phyloP scores from a whole-genome alignment of 2,888 invertebrate species.

The Cordilura impudica region DNA sequence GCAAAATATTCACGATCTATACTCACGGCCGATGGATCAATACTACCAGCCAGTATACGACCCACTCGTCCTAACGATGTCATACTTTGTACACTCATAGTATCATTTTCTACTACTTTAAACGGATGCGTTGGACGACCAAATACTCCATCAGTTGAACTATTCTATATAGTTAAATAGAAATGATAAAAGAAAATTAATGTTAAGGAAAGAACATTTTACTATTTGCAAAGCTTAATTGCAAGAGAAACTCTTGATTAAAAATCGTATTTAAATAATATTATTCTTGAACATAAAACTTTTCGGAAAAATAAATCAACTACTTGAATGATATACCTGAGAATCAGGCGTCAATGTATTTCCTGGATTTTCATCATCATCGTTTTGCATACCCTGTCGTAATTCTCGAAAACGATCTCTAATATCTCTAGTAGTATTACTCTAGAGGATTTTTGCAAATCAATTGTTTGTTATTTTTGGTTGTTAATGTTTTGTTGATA shows the following conservation, averaged over 20 bases:
- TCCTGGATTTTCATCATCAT: constrained; percentile 86
- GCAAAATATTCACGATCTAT: constrained; percentile 76
- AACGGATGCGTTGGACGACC: constrained; percentile 87
- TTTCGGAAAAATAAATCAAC: too few species aligned
- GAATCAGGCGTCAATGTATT: constrained; percentile 86
- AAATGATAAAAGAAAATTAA: constrained; percentile 8
- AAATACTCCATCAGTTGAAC: constrained; percentile 87
- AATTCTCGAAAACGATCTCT: constrained; percentile 90
- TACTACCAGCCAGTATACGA: constrained; percentile 85
- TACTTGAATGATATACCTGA: constrained; percentile 81
- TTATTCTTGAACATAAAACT: not conserved
- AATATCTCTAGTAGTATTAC: constrained; percentile 57
- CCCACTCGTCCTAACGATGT: constrained; percentile 91
- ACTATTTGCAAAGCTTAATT: not conserved
- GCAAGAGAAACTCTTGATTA: constrained; percentile 3
- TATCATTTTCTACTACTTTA: constrained; percentile 91
- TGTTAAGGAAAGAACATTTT: not conserved
- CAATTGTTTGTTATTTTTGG: not conserved
- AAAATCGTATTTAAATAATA: not conserved
- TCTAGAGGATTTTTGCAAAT: constrained; percentile 27
- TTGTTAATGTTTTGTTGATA: not conserved
- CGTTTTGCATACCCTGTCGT: constrained; percentile 90
- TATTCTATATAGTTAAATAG: constrained; percentile 72
- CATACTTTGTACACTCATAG: constrained; percentile 92
- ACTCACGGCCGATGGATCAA: constrained; percentile 80